phyloP scores from a whole-genome alignment of 2,797 vertebrate genomes.

The Brachymystax lenok region DNA sequence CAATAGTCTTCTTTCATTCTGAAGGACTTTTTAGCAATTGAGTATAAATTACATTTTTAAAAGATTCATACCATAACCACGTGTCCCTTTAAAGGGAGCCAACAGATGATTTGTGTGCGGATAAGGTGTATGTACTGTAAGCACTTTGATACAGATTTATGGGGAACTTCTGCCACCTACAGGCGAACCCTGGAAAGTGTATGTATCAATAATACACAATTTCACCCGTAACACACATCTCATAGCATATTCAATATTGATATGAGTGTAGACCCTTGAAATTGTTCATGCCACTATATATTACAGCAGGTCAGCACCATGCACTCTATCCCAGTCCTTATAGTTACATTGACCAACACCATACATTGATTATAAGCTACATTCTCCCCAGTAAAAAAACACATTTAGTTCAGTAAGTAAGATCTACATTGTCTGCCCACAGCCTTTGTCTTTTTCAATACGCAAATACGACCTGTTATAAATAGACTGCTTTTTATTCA shows the following conservation, averaged over 20 bases:
- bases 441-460: neutral
- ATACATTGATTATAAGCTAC: neutral
- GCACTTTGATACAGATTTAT: constrained; percentile 39
- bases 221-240: neutral
- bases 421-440: neutral
- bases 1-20: neutral
- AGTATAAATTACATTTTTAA: neutral
- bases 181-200: constrained; percentile 42
- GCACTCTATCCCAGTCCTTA: neutral
- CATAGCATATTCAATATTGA: neutral
- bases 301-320: neutral
- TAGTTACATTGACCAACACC: neutral
- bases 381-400: neutral
- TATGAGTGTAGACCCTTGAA: neutral
- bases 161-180: constrained; percentile 72
- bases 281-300: neutral
- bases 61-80: neutral
- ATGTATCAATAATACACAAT: neutral
- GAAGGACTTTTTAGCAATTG: neutral
- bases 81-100: neutral
- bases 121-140: neutral
- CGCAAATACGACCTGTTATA: neutral
- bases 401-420: neutral
- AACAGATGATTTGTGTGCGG: constrained; percentile 1
- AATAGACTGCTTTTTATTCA: neutral